A percentile compares a stretch with the other conserved stretches of the same genome.
Evolutionary conservation across 92 coral and sea anemone species (phyloP).

Genomic region (Desmophyllum pertusum): DNA sequence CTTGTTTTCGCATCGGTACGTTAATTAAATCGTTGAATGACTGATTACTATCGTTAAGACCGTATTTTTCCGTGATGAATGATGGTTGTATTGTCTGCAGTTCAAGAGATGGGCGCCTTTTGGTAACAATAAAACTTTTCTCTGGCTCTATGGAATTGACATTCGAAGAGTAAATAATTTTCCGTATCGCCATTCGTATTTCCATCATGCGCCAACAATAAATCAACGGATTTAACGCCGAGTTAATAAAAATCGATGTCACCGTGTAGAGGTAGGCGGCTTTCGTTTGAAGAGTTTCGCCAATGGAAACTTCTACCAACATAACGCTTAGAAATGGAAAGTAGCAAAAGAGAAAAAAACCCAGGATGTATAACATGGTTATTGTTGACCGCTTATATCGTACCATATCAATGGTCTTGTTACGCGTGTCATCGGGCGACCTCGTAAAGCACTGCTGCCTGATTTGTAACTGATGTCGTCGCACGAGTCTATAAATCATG

Average conservation of each 20-base stretch:
- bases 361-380: slow-evolving; percentile 44
- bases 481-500: slow-evolving; percentile 26
- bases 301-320: slow-evolving; percentile 22
- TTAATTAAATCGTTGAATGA: background rate
- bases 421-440: background rate
- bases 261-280: slow-evolving; percentile 40
- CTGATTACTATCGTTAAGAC: background rate
- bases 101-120: slow-evolving; percentile 15
- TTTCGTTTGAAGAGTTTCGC: slow-evolving; percentile 28
- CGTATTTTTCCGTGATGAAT: background rate
- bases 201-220: slow-evolving; percentile 50
- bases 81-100: slow-evolving; percentile 18
- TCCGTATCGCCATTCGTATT: slow-evolving; percentile 37
- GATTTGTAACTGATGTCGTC: slow-evolving; percentile 41
- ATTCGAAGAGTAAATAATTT: background rate
- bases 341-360: slow-evolving; percentile 38
- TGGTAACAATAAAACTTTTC: background rate
- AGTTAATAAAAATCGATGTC: slow-evolving; percentile 43
- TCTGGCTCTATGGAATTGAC: slow-evolving; percentile 8
- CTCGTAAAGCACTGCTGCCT: slow-evolving; percentile 28
- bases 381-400: slow-evolving; percentile 42
- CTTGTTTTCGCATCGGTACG: background rate
- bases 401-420: slow-evolving; percentile 29
- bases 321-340: slow-evolving; percentile 35
- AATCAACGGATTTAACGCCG: slow-evolving; percentile 44